phyloP scores from a whole-genome alignment of 1,140 invertebrate species.

The Bombus difficillimus region DNA sequence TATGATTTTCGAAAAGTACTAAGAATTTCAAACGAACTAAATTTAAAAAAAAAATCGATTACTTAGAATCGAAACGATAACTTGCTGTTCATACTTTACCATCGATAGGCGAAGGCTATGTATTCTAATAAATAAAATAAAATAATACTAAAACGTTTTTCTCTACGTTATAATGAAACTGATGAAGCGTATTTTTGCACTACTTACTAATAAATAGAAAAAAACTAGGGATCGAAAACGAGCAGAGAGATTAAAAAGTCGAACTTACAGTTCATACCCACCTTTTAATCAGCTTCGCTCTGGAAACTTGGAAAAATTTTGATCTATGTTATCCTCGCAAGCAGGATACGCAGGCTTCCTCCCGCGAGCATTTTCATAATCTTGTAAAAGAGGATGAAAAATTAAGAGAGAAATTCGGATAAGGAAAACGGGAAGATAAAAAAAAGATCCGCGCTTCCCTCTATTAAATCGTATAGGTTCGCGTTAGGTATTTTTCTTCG shows the following conservation, averaged over 20 bases:
- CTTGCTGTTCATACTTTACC: no score
- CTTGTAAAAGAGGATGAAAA: conserved; percentile 1
- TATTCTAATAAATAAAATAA: no score
- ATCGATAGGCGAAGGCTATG: no score
- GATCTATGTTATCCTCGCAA: conserved; percentile 4
- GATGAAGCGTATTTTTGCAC: neutral
- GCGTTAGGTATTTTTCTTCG: neutral
- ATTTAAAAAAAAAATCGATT: no score
- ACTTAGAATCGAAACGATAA: no score
- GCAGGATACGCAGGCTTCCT: neutral
- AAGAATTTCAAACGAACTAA: no score
- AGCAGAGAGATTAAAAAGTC: neutral
- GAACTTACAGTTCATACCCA: neutral
- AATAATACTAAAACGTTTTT: no score
- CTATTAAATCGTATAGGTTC: neutral
- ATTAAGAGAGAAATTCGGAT: neutral
- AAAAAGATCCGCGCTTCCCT: neutral
- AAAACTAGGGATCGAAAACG: neutral
- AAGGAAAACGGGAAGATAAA: neutral
- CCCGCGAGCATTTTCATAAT: neutral
- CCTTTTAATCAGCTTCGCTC: conserved; percentile 3
- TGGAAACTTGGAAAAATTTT: neutral
- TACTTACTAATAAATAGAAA: neutral
- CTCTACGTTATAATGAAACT: neutral
- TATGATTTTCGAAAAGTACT: no score